A percentile compares a stretch with the other conserved stretches of the same genome.
Evolutionary conservation across 2,113 vertebrate genomes (phyloP).

Genomic region (Aleadryas rufinucha): DNA sequence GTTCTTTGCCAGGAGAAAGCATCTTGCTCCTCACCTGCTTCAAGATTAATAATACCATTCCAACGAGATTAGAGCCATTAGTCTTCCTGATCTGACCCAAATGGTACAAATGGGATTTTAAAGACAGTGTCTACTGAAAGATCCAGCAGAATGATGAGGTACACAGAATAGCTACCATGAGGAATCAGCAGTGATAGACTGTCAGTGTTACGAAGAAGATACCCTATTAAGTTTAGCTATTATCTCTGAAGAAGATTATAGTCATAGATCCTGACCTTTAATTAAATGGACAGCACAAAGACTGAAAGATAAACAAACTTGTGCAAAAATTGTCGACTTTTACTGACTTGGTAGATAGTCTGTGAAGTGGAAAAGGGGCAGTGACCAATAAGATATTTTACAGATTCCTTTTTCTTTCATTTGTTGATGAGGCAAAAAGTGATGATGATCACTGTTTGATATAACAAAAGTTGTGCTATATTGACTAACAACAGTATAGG

Average conservation of each 20-base stretch:
- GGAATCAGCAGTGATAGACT: conserved; percentile 65
- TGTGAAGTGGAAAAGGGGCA: not conserved
- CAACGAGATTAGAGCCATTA: conserved; percentile 70
- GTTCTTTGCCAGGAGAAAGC: conserved; percentile 51
- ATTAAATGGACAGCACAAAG: conserved; percentile 35
- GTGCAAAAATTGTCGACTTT: conserved; percentile 2
- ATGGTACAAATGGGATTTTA: conserved; percentile 76
- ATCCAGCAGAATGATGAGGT: conserved; percentile 65
- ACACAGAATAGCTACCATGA: conserved; percentile 49
- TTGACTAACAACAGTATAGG: not conserved
- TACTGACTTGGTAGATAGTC: not conserved
- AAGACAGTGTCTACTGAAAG: conserved; percentile 64
- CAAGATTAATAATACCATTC: conserved; percentile 74
- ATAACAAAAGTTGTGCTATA: not conserved
- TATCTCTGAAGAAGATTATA: conserved; percentile 70
- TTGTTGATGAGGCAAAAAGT: not conserved
- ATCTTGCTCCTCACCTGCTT: conserved; percentile 54
- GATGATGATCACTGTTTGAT: not conserved
- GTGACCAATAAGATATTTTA: not conserved
- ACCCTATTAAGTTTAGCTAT: conserved; percentile 65
- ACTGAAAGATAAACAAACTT: conserved; percentile 38
- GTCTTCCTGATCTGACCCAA: conserved; percentile 73
- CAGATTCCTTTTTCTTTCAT: not conserved
- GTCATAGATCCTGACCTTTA: conserved; percentile 63
- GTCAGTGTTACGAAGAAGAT: conserved; percentile 57